These are phyloP conservation scores for Anguilla anguilla DNA, from an alignment of 2,797 vertebrate species.

Conservation along the genomic window DNA sequence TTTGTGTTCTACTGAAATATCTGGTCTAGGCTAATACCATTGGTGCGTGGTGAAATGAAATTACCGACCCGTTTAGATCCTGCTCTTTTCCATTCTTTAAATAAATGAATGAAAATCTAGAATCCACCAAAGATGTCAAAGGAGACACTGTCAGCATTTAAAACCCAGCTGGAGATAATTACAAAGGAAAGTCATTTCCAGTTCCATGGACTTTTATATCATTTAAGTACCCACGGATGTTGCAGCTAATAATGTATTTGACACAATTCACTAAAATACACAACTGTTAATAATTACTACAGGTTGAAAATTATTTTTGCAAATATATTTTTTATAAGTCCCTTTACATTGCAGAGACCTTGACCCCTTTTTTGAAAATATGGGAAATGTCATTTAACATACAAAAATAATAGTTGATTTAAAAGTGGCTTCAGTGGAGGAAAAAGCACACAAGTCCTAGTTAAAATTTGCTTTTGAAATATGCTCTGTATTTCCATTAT, in stretches of 20 bases:
- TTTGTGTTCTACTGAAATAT: conserved; percentile 83
- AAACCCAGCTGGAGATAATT: conserved; percentile 44
- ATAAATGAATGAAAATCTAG: conserved; percentile 75
- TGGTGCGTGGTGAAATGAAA: conserved; percentile 77
- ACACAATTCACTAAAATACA: conserved; percentile 57
- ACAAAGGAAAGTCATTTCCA: conserved; percentile 69
- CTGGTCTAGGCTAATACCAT: conserved; percentile 75
- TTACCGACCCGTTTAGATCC: conserved; percentile 79
- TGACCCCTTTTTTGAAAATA: neutral
- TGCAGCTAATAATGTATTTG: conserved; percentile 58
- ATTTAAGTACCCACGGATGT: conserved; percentile 62
- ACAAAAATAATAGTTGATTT: neutral
- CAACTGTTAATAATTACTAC: conserved; percentile 20
- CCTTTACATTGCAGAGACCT: conserved; percentile 24
- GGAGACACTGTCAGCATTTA: conserved; percentile 57
- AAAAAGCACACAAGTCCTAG: neutral
- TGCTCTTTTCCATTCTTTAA: conserved; percentile 73
- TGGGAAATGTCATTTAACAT: neutral
- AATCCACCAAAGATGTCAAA: conserved; percentile 61
- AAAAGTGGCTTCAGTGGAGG: neutral
- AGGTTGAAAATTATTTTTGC: conserved; percentile 43
- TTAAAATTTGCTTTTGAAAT: neutral
- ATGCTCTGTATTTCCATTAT: neutral
- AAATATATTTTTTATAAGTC: conserved; percentile 48
- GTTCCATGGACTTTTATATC: conserved; percentile 63